phyloP scores from a whole-genome alignment of 1,140 invertebrate species.

The Homarus americanus region DNA sequence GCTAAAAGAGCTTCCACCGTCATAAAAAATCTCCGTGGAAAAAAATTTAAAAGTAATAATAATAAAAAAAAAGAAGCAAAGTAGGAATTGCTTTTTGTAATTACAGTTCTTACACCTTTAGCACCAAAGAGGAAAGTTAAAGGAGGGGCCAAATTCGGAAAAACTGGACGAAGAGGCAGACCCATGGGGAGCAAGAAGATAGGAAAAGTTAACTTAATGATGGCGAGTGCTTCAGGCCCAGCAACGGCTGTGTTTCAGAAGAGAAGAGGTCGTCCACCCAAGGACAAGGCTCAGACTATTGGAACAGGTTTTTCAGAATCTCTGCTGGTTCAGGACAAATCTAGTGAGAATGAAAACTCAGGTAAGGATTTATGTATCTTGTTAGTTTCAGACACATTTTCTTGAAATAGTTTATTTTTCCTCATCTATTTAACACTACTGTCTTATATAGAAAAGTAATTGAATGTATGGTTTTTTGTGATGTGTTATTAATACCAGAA shows the following conservation, averaged over 20 bases:
- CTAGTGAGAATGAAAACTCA: conserved; percentile 20
- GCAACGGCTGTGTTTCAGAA: conserved; percentile 28
- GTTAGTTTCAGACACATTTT: too few relatives aligned
- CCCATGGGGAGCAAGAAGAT: conserved; percentile 53
- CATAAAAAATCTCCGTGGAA: too few relatives aligned
- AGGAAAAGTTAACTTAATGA: conserved; percentile 1
- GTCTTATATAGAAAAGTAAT: too few relatives aligned
- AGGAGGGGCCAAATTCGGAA: conserved; percentile 35
- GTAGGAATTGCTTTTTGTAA: not conserved
- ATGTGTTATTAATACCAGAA: too few relatives aligned
- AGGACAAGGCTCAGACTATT: conserved; percentile 20
- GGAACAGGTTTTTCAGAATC: conserved; percentile 4
- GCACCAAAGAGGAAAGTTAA: conserved; percentile 57
- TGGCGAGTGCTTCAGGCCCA: not conserved
- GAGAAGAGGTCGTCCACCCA: conserved; percentile 46
- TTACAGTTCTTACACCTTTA: conserved; percentile 48
- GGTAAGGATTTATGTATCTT: conserved; percentile 13
- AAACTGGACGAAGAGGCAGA: conserved; percentile 48
- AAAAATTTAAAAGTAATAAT: not conserved
- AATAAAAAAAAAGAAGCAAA: not conserved
- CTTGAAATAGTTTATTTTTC: too few relatives aligned
- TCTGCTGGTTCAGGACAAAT: not conserved
- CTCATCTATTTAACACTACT: too few relatives aligned
- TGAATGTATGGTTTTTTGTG: too few relatives aligned
- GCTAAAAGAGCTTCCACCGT: too few relatives aligned